Percentiles rank a stretch among this genome's conserved stretches.
phyloP scores from a whole-genome alignment of 2,888 invertebrate species.

The Ennomos fuscantarius region DNA sequence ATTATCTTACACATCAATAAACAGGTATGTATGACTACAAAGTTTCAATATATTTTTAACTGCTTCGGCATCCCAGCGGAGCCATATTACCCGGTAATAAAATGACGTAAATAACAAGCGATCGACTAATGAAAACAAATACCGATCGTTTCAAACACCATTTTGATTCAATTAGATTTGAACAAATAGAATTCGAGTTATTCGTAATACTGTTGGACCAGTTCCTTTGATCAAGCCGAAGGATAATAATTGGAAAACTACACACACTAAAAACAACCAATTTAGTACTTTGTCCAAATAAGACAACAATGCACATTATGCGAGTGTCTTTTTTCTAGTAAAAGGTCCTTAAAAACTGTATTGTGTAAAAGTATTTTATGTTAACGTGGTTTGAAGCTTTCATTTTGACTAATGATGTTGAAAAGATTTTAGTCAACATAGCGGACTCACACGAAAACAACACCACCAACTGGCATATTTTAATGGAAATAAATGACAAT shows the following conservation, averaged over 20 bases:
- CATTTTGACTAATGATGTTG: constrained; percentile 8
- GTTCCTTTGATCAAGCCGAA: constrained; percentile 57
- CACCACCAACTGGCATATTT: constrained; percentile 45
- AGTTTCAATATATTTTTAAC: constrained; percentile 25
- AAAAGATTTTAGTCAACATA: constrained; percentile 25
- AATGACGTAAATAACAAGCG: constrained; percentile 33
- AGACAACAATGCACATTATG: neutral
- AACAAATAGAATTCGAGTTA: constrained; percentile 61
- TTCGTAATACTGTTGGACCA: constrained; percentile 57
- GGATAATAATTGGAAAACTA: constrained; percentile 39
- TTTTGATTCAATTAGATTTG: constrained; percentile 66
- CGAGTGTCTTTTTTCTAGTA: neutral
- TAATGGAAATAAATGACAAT: constrained; percentile 31
- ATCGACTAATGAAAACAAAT: constrained; percentile 66
- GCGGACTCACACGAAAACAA: constrained; percentile 55
- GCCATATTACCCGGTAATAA: constrained; percentile 29
- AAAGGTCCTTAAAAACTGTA: neutral
- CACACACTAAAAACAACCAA: neutral
- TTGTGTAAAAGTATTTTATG: constrained; percentile 4
- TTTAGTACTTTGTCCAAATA: constrained; percentile 10
- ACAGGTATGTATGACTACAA: constrained; percentile 14
- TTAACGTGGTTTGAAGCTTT: neutral
- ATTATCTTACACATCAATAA: constrained; percentile 19
- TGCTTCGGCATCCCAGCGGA: constrained; percentile 6
- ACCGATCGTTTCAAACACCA: constrained; percentile 56